Evolutionary conservation across 1,140 invertebrate species (phyloP), one percentile per base, ranked within the genome.

Genomic region (Drosophila bocki): DNA sequence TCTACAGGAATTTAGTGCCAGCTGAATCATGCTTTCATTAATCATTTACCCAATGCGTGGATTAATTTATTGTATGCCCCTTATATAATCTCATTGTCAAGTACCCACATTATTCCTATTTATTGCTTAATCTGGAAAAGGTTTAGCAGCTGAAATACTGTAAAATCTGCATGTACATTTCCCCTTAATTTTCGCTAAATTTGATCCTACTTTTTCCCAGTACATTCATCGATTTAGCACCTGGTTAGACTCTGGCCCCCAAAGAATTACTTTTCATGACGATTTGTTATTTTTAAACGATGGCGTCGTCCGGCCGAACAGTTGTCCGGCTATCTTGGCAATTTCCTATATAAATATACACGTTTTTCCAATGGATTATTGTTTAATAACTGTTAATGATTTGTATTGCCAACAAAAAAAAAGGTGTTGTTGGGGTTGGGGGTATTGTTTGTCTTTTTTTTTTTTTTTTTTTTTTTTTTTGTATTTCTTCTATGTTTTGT

Each of bases 331-430:
- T 81, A 82, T 87, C 75, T 62, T 41, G 35, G 17, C 32, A 42
- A 67, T 77, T 87, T 80, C 41, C 62, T 69, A 48, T 70, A 72
- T 59, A 87, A 69, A 70, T 67, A 67, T 76, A 53, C 69, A 37
- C 17, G 19, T 53, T 44, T 60, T 78, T 60, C 35, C 29, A 22
- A 29, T 60, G 63, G 62, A 78, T 69, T 80, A 80, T 83, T 84
- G 84, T 88, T 88, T 87, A 88, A 87, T 88, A 87, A 83, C 76
- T 83, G 71, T 78, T 87, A 78, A 84, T 75, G 74, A 88, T 47
- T 77, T 53, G 48, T 77, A 47, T 50, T 45, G 72, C 13, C 33
- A 67, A 57, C 47, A 47, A 47, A 56, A 32, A 32, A 19, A 63
- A 68, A 53, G 53, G 45, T 39, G 22, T 33, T 47, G 35, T 7